Conservation (phyloP, 2,113 vertebrate genomes). For the Eonycteris spelaea region DNA sequence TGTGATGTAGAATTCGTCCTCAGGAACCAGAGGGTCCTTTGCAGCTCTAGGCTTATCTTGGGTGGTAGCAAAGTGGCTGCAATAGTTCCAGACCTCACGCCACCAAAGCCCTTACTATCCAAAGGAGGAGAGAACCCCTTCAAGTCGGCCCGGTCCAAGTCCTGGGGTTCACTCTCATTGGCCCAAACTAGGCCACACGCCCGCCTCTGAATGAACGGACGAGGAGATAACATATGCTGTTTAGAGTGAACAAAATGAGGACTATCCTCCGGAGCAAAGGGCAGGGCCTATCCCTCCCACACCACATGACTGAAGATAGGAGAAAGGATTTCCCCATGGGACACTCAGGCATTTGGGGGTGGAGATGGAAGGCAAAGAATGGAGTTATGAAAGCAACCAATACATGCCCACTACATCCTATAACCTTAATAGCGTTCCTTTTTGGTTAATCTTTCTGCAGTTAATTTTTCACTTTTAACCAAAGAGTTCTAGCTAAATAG, state of each 20-base stretch:
- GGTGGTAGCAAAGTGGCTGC: not conserved
- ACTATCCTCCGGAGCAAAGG: not conserved
- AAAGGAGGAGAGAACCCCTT: not conserved
- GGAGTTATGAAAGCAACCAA: not conserved
- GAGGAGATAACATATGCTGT: not conserved
- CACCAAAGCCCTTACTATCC: not conserved
- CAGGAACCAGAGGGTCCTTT: not conserved
- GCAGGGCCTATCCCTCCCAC: not conserved
- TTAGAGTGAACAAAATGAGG: not conserved
- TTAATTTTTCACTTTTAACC: slow-evolving; percentile 29
- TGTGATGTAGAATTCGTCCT: not conserved
- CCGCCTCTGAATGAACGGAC: not conserved
- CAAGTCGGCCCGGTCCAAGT: not conserved
- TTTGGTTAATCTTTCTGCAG: not conserved
- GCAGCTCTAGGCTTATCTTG: not conserved
- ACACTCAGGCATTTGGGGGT: not conserved
- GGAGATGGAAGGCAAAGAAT: not conserved
- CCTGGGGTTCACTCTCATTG: not conserved
- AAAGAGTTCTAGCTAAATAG: not conserved
- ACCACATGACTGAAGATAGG: not conserved
- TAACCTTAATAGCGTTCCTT: not conserved
- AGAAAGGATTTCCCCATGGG: not conserved
- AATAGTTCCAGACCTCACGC: not conserved
- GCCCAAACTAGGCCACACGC: not conserved
- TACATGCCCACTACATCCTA: not conserved